phyloP scores from a whole-genome alignment of 2,888 invertebrate species.

The Bombyx huttoni region DNA sequence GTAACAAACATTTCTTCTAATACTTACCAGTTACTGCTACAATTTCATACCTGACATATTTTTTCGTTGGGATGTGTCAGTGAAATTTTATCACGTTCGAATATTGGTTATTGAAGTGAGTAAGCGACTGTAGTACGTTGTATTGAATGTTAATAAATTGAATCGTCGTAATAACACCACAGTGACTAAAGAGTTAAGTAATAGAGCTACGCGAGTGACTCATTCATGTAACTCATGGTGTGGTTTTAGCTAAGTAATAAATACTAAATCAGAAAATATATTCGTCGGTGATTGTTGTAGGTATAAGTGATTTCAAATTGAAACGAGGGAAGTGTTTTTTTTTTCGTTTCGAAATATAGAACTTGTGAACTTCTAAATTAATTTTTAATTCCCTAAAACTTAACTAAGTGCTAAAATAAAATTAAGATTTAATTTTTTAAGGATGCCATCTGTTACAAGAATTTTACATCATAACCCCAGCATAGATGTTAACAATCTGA shows the following conservation, averaged over 20 bases:
- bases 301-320: too few species aligned
- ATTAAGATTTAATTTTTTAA: too few species aligned
- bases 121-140: slow-evolving; percentile 16
- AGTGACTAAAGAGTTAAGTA: neutral
- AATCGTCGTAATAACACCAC: slow-evolving; percentile 4
- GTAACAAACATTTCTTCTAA: too few species aligned
- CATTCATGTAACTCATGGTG: slow-evolving; percentile 3
- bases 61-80: neutral
- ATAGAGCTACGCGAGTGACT: neutral
- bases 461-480: neutral
- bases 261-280: neutral
- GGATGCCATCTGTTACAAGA: neutral
- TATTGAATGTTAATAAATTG: slow-evolving; percentile 24
- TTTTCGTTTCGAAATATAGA: too few species aligned
- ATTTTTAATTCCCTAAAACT: too few species aligned
- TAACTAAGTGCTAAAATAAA: too few species aligned
- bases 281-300: too few species aligned
- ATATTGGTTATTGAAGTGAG: slow-evolving; percentile 11
- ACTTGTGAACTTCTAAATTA: too few species aligned
- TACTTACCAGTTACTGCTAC: neutral
- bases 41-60: neutral
- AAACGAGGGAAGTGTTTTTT: too few species aligned
- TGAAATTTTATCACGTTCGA: slow-evolving; percentile 24
- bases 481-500: neutral
- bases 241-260: neutral